Evolutionary conservation across 1,140 invertebrate genomes (phyloP).

Genomic region (Bombyx mandarina): DNA sequence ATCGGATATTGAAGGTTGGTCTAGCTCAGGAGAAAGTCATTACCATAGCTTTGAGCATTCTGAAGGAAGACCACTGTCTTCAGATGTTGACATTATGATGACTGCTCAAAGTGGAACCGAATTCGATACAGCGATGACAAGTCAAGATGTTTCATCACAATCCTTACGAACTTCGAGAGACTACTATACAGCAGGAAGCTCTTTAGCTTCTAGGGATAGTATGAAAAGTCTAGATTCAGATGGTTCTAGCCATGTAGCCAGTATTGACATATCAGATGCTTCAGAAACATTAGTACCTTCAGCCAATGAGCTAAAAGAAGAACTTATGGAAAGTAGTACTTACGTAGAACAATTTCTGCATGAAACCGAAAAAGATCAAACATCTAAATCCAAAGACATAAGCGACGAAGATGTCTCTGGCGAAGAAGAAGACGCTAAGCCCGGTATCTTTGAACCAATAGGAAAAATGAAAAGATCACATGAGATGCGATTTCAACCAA

Average conservation of each 20-base stretch:
- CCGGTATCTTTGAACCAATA: conserved; percentile 59
- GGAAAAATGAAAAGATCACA: conserved; percentile 88
- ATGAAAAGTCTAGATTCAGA: conserved; percentile 91
- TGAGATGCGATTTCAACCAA: conserved; percentile 90
- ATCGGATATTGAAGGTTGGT: conserved; percentile 81
- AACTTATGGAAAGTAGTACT: conserved; percentile 67
- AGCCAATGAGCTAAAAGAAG: conserved; percentile 74
- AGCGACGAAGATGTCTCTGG: conserved; percentile 68
- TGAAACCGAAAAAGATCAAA: conserved; percentile 47
- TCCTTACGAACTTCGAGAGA: conserved; percentile 82
- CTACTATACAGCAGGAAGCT: conserved; percentile 87
- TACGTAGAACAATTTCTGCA: conserved; percentile 65
- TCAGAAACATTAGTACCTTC: conserved; percentile 92
- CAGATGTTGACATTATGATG: conserved; percentile 85
- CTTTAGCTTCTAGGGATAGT: conserved; percentile 87
- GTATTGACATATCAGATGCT: conserved; percentile 89
- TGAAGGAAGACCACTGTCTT: conserved; percentile 87
- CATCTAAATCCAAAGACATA: conserved; percentile 38
- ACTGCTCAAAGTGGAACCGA: conserved; percentile 81
- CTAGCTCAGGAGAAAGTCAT: conserved; percentile 90
- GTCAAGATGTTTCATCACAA: conserved; percentile 80
- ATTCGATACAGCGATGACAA: conserved; percentile 89
- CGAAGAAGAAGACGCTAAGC: conserved; percentile 65
- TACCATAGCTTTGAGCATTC: conserved; percentile 91
- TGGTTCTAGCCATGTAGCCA: conserved; percentile 88